phyloP scores from a whole-genome alignment of 2,888 invertebrate genomes.

The Ephialtes manifestator region DNA sequence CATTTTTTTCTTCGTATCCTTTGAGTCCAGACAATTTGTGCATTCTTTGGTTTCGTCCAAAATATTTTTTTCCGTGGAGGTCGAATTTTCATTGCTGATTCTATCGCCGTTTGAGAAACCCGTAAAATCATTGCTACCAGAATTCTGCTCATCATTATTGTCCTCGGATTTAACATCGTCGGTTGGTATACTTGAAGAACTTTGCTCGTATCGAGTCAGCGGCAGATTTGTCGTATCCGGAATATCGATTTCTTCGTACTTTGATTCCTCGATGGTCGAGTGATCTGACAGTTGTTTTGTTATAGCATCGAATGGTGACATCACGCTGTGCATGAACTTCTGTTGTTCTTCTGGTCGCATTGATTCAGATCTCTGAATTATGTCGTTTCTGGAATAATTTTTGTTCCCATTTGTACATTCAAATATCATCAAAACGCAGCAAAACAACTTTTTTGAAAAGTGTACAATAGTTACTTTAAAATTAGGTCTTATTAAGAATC shows the following conservation, averaged over 20 bases:
- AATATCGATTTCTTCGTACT: constrained; percentile 66
- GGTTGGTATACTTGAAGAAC: constrained; percentile 62
- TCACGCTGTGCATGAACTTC: constrained; percentile 76
- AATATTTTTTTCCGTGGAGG: constrained; percentile 41
- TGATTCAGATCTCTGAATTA: constrained; percentile 76
- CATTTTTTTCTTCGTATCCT: constrained; percentile 41
- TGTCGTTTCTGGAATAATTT: constrained; percentile 76
- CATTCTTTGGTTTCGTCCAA: constrained; percentile 38
- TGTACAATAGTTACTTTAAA: background rate
- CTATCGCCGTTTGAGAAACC: constrained; percentile 13
- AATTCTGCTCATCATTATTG: constrained; percentile 37
- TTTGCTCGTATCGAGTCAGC: constrained; percentile 74
- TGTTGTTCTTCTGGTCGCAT: constrained; percentile 75
- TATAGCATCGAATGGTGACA: constrained; percentile 80
- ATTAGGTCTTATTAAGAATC: background rate
- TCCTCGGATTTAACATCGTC: constrained; percentile 56
- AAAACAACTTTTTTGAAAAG: background rate
- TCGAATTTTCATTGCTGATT: constrained; percentile 60
- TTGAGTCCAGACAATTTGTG: constrained; percentile 39
- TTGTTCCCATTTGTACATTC: background rate
- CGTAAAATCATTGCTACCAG: background rate
- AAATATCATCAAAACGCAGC: background rate
- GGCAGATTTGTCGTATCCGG: constrained; percentile 55
- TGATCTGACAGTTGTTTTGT: constrained; percentile 81
- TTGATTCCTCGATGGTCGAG: constrained; percentile 76